Evolutionary conservation across 2,797 vertebrate genomes (phyloP).

Genomic region (Lemur catta): DNA sequence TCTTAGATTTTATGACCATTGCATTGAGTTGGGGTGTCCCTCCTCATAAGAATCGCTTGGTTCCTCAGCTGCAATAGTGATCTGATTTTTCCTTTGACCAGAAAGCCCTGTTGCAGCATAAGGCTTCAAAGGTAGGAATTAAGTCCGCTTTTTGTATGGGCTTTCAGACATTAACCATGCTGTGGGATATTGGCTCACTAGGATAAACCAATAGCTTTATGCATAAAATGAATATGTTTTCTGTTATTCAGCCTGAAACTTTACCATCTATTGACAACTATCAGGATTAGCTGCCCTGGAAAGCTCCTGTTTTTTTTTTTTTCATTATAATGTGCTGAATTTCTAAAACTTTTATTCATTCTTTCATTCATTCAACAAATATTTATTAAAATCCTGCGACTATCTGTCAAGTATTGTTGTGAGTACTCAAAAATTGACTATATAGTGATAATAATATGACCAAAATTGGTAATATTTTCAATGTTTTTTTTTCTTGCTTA

Average conservation of each 20-base stretch:
- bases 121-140: neutral
- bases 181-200: neutral
- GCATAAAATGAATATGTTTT: neutral
- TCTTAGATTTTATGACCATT: neutral
- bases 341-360: neutral
- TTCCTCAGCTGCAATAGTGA: neutral
- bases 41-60: neutral
- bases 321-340: neutral
- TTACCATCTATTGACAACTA: neutral
- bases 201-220: neutral
- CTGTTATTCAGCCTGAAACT: neutral
- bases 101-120: neutral
- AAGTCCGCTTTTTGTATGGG: neutral
- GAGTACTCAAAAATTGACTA: neutral
- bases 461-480: neutral
- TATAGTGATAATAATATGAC: neutral
- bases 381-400: neutral
- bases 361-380: slow-evolving; percentile 13
- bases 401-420: neutral
- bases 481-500: neutral
- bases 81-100: neutral
- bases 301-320: neutral
- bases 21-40: neutral
- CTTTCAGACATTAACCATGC: neutral
- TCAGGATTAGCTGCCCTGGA: neutral